Base-by-base conservation (phyloP, 64 coral and sea anemone species). In the Porites lutea region DNA sequence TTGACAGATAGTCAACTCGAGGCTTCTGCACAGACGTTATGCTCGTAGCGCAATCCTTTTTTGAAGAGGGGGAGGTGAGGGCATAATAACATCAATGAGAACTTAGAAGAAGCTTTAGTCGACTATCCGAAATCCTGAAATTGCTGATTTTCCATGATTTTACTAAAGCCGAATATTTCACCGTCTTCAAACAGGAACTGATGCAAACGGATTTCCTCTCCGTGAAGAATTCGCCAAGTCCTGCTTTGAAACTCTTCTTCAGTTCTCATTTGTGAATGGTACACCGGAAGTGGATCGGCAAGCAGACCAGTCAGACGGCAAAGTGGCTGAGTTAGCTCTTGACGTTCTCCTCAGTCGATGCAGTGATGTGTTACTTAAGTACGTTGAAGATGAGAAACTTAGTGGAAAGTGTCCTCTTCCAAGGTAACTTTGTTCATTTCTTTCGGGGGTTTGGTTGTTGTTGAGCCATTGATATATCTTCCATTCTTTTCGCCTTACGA, bases 151-250 rank as follows among this genome's bases (percentile, higher is more conserved):
- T 57, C 7, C 12, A 57, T 57, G 54, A 9, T 57, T 12, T 12
- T 12, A 57, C 54, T 57, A 57, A 57, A 57, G 7, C 54, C 5
- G 54, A 9, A 12, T 12, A 7, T 57, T 57, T 48, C 43, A 50
- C 37, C 37, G n/a, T 45, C 70, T 87, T 66, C 57, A 14, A 65
- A 19, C 53, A 98, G 96, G 96, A 18, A 91, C 94, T 11, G 97
- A 98, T 88, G 88, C 91, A 21, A 98, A 91, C 9, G 90, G 91
- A 52, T 98, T 98, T 68, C 97, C 97, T 46, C 77, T 98, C 9
- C 94, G 97, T 18, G 97, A 98, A 73, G 97, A 98, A 50, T 98
- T 98, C 68, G 97, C 97, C 46, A 98, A 98, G 79, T 96, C 97
- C 18, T 98, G 97, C 16, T 98, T 98, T 70, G 97, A 98, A 77